Base-by-base conservation (phyloP, 2,888 invertebrate species). In the Crematogaster levior region DNA sequence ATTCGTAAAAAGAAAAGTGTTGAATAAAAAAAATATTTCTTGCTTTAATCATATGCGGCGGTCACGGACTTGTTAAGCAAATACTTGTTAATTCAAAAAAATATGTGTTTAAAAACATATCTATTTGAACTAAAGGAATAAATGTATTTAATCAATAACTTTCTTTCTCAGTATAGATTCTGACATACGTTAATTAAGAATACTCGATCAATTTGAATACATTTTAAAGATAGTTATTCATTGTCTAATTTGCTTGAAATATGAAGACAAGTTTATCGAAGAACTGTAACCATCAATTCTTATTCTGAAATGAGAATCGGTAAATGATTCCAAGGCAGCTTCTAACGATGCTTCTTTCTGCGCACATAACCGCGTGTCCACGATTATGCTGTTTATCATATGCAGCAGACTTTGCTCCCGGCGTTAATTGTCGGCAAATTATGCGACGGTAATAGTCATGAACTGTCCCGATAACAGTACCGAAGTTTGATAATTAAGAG, bases 401-500 rank as follows among this genome's bases (percentile, higher is more conserved):
- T 30, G 40, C 66, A 37, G 24, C 56, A 77, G 77, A 77, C 68
- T 53, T 75, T 7, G 53, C 77, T 68, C 53, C 27, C 53, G 40
- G 77, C 77, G 30, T 40, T 77, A 77, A 77, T 68, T 77, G 68
- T 77, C 56, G 56, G 68, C 77, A 53, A 77, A 66, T 77, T 77
- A 77, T 77, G 68, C 43, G 77, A 66, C 30, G 68, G 40, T 68
- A 77, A 77, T 66, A 77, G 68, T 77, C 43, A 68, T 56, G 21
- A 53, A 56, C 40, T 66, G 68, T 2, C 43, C 53, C 68, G 68
- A 77, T 77, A 68, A 68, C n/a, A 53, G 68, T 56, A 56, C 53
- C 53, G 21, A 77, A 77, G 77, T 77, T 77, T 56, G 21, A 68
- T 77, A 66, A 77, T 77, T 77, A 77, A 21, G 68, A 77, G 68